Percentiles rank a stretch among this genome's conserved stretches.
These are phyloP conservation scores for Chloroclystis v-ata DNA, from an alignment of 2,888 invertebrate species.

Conservation along the genomic window DNA sequence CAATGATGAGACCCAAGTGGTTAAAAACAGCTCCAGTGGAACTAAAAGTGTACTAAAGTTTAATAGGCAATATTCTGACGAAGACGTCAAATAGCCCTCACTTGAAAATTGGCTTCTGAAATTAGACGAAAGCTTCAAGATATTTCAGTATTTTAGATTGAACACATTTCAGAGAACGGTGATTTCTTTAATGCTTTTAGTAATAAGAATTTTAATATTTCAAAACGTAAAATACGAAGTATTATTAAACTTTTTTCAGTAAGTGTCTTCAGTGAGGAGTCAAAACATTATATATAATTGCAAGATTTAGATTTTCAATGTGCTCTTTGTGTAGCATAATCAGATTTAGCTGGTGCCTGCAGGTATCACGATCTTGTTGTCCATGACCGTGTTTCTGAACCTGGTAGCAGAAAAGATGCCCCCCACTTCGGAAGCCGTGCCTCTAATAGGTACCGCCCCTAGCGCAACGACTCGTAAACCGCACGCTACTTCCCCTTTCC, in stretches of 20 bases:
- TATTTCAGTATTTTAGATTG: slow-evolving; percentile 14
- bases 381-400: slow-evolving; percentile 98
- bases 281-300: no score
- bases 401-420: slow-evolving; percentile 98
- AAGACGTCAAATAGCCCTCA: slow-evolving; percentile 37
- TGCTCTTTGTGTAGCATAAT: slow-evolving; percentile 16
- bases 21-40: slow-evolving; percentile 40
- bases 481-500: slow-evolving; percentile 39
- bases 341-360: slow-evolving; percentile 71
- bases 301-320: no score
- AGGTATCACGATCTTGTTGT: slow-evolving; percentile 98
- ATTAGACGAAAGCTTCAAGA: slow-evolving; percentile 18
- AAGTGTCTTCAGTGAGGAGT: no score
- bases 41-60: slow-evolving; percentile 44
- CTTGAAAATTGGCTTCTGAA: slow-evolving; percentile 36
- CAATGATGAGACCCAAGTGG: slow-evolving; percentile 36
- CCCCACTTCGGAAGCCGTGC: slow-evolving; percentile 89
- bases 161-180: slow-evolving; percentile 6
- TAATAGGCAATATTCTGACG: slow-evolving; percentile 38
- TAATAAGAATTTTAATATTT: slow-evolving; percentile 3
- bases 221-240: neutral
- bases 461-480: slow-evolving; percentile 30
- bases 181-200: slow-evolving; percentile 2
- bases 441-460: slow-evolving; percentile 83
- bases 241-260: neutral